Evolutionary conservation across 2,113 vertebrate genomes (phyloP), one percentile per base, ranked within the genome.

Genomic region (Nyctibius bracteatus): DNA sequence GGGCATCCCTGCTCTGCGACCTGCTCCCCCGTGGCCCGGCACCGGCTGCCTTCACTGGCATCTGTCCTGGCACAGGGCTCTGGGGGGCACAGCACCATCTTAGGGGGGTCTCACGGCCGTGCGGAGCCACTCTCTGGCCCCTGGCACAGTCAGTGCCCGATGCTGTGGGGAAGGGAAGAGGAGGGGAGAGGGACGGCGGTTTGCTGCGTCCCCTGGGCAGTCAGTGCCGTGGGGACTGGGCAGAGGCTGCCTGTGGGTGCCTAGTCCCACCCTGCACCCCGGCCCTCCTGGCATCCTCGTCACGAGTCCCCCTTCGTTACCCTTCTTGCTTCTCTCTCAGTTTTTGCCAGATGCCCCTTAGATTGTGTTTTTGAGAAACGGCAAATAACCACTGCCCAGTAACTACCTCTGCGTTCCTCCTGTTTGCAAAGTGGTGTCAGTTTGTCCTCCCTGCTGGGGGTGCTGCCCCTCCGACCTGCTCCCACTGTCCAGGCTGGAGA

Each of bases 51-150:
- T 4, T 2, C 43, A 30, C 61, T 47, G 24, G 61, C 61, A 87
- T 70, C 47, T 18, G 4, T 12, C 10, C 12, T 5, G 0, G 20
- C 9, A 22, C 41, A 6, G 35, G 37, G 33, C 27, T 41, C 49
- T 43, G 35, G 46, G 67, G 30, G 44, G 31, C 1, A 0, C 5
- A 4, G 49, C 68, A 61, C 44, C 1, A 0, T 81, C 58, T 27
- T 1, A 1, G 31, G 59, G 72, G 52, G 25, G 24, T 51, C 61
- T 44, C 1, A 5, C 11, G 37, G 49, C 41, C 0, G 0, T 39
- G 28, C 0, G 2, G 54, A 72, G 67, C 39, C 0, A 0, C 0
- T 0, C 55, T 68, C 35, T 1, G 18, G 44, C 55, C 65, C 10
- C 39, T 74, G 37, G 2, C 0, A 0, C 0, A 0, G 54, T 79